Base-by-base conservation (phyloP, 2,113 vertebrate genomes). In the Salminus brasiliensis region DNA sequence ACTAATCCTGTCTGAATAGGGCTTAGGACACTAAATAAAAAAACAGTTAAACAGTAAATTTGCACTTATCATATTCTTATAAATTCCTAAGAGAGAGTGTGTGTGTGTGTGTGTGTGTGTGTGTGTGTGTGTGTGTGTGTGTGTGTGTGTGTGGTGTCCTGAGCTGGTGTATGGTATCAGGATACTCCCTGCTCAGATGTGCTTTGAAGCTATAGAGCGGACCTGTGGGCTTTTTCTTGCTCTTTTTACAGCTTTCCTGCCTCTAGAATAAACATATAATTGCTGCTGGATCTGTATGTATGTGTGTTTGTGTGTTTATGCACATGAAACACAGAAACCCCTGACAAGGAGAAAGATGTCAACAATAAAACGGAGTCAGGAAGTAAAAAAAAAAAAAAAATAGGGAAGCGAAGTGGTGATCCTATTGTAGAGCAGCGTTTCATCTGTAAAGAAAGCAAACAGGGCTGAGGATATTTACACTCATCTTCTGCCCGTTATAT, bases 261-360 rank as follows among this genome's bases (percentile, higher is more conserved):
- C 62, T 66, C 74, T 36, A 65, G 62, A 81, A 70, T 74, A 81
- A 81, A 81, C 55, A 73, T 68, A 71, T 78, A 81, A 81, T 81
- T 78, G 80, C 81, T 78, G 43, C 16, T 75, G 78, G 70, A 70
- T 39, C 63, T 47, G 13, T 65, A 10, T 39, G 12, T 30, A 13
- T 53, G 45, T 55, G 23, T 53, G 68, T 59, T 21, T 78, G 43
- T 69, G 29, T 78, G 10, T 25, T 41, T 30, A 6, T 47, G 5
- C 1, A 1, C 41, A 23, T 57, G 36, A 18, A 32, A n/a, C 18
- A 55, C 13, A 2, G 52, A 45, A 3, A 11, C 23, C 32, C 21
- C 62, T 29, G 45, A 27, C 62, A 66, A 66, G n/a, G 32, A 39
- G 7, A 66, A 27, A 66, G 21, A 66, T 66, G 21, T 66, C 15